Evolutionary conservation across 2,113 vertebrate species (phyloP).

Genomic region (Scomber colias): DNA sequence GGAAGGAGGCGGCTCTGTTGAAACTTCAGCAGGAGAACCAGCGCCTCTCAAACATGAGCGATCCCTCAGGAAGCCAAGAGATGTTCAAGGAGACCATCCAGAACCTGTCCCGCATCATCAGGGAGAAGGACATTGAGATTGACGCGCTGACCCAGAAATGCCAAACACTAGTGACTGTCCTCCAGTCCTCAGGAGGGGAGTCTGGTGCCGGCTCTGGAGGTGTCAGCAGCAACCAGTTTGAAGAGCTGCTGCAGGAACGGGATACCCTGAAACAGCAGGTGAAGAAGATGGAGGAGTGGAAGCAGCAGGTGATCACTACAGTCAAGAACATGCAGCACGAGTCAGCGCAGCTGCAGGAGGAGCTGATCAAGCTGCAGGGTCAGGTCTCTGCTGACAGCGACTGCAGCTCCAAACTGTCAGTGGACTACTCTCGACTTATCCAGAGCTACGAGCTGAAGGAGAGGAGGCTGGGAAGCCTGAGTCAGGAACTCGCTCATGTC

Average conservation of each 20-base stretch:
- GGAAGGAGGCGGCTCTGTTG: slow-evolving; percentile 92
- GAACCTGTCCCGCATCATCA: slow-evolving; percentile 96
- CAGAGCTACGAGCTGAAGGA: slow-evolving; percentile 96
- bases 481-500: slow-evolving; percentile 92
- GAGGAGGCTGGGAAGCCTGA: slow-evolving; percentile 88
- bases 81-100: slow-evolving; percentile 98
- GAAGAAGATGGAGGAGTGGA: slow-evolving; percentile 99
- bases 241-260: slow-evolving; percentile 94
- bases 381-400: slow-evolving; percentile 91
- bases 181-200: slow-evolving; percentile 86
- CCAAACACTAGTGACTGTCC: slow-evolving; percentile 92
- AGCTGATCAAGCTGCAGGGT: slow-evolving; percentile 91
- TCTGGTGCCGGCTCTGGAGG: slow-evolving; percentile 76
- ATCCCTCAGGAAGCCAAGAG: slow-evolving; percentile 91
- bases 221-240: slow-evolving; percentile 97
- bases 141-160: slow-evolving; percentile 97
- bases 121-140: slow-evolving; percentile 98
- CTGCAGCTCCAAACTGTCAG: slow-evolving; percentile 90
- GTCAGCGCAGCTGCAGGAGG: slow-evolving; percentile 95
- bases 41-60: slow-evolving; percentile 86
- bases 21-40: slow-evolving; percentile 95
- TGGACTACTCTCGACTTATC: slow-evolving; percentile 94
- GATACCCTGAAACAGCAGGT: slow-evolving; percentile 96
- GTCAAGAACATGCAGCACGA: slow-evolving; percentile 99
- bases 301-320: slow-evolving; percentile 97